Conservation (phyloP, 2,113 vertebrate species). For the Catagonus wagneri region DNA sequence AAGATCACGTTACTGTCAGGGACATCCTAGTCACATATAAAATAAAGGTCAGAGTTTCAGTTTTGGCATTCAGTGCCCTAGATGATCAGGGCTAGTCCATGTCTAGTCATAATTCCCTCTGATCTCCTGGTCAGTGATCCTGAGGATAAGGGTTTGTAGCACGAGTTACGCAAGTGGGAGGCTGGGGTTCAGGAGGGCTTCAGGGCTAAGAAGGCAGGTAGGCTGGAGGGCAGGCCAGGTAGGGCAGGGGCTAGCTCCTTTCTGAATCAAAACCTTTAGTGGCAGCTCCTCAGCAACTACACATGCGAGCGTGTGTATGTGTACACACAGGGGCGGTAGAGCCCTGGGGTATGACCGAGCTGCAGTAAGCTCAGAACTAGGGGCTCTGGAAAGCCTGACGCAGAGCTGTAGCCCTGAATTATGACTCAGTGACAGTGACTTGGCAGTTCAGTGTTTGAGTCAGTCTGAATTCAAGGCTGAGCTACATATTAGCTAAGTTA, state of each 20-base stretch:
- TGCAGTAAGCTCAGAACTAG: background rate
- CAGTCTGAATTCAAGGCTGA: background rate
- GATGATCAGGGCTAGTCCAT: background rate
- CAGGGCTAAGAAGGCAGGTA: background rate
- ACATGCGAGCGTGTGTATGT: background rate
- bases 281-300: no score
- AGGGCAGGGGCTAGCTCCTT: background rate
- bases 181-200: background rate
- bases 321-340: background rate
- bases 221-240: background rate
- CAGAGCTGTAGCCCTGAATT: background rate
- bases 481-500: background rate
- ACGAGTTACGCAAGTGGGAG: background rate
- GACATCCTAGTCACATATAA: background rate
- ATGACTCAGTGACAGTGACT: background rate
- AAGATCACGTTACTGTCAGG: background rate
- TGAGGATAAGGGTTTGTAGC: background rate
- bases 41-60: background rate
- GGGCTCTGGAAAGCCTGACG: background rate
- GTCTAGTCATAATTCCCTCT: background rate
- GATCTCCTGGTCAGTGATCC: background rate
- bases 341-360: background rate
- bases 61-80: background rate
- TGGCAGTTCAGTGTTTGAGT: background rate
- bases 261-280: background rate